Evolutionary conservation across 2,888 invertebrate genomes (phyloP).

Genomic region (Lasiommata megera): DNA sequence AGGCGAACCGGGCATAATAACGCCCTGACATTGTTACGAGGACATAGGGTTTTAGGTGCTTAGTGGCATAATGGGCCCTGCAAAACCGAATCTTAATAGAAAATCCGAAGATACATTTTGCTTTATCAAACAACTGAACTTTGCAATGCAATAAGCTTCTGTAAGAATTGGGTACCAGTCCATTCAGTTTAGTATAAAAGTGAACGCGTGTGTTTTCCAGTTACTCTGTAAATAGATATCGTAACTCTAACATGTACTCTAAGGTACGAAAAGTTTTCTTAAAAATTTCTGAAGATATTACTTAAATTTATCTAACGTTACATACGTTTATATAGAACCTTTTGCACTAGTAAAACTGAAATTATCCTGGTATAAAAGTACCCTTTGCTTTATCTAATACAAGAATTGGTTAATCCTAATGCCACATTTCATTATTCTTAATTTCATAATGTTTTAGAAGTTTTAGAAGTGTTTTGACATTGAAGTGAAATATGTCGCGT

Average conservation of each 20-base stretch:
- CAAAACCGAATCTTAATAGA: constrained; percentile 32
- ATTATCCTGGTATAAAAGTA: too few species aligned
- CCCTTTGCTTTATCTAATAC: too few species aligned
- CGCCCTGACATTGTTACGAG: constrained; percentile 50
- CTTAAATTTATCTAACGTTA: too few species aligned
- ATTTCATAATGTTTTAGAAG: too few species aligned
- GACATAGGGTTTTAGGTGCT: constrained; percentile 31
- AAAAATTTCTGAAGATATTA: not conserved
- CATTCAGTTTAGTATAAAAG: constrained; percentile 61
- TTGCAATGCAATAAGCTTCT: constrained; percentile 46
- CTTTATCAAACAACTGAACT: constrained; percentile 27
- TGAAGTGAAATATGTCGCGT: too few species aligned
- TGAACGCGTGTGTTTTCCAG: constrained; percentile 53
- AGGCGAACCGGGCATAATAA: constrained; percentile 36
- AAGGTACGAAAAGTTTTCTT: constrained; percentile 47
- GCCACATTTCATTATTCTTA: too few species aligned
- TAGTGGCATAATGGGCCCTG: constrained; percentile 13
- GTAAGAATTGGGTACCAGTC: constrained; percentile 62
- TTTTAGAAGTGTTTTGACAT: too few species aligned
- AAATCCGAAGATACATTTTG: constrained; percentile 35
- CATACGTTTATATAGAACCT: too few species aligned
- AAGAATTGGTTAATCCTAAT: too few species aligned
- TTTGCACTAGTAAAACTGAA: too few species aligned
- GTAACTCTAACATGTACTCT: constrained; percentile 57
- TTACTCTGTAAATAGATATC: constrained; percentile 56